phyloP scores from a whole-genome alignment of 1,140 invertebrate genomes.

The Aphaenogaster rudis region DNA sequence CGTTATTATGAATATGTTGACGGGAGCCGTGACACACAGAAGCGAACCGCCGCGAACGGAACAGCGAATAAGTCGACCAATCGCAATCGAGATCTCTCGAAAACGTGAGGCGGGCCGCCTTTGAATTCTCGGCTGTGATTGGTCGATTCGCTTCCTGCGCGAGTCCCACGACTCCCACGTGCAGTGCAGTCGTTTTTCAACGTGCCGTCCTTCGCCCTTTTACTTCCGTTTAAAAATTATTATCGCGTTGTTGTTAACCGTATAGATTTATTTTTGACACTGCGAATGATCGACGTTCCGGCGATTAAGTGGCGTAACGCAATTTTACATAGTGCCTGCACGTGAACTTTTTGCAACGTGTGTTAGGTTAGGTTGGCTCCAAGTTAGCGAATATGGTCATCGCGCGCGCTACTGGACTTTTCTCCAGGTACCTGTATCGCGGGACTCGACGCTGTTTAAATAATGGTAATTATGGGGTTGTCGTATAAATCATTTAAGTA shows the following conservation, averaged over 20 bases:
- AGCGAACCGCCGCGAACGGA: neutral
- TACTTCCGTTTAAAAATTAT: neutral
- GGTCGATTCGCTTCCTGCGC: neutral
- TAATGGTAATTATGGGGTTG: constrained; percentile 25
- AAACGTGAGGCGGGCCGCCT: neutral
- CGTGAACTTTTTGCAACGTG: neutral
- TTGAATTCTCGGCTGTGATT: neutral
- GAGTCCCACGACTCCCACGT: no score
- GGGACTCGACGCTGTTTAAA: neutral
- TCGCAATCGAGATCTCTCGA: neutral
- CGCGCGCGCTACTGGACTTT: neutral
- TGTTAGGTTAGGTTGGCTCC: neutral
- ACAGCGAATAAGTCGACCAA: neutral
- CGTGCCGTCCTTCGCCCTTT: neutral
- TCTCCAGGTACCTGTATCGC: neutral
- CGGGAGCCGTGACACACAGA: neutral
- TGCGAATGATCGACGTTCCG: neutral
- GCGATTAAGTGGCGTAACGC: no score
- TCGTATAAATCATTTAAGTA: neutral
- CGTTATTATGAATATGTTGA: neutral
- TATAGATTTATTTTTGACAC: neutral
- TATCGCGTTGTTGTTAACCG: neutral
- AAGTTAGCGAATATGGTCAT: constrained; percentile 82
- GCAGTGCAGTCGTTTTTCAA: neutral
- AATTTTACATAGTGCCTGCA: neutral